Conservation (phyloP, 2,113 vertebrate genomes). For the Odontesthes bonariensis region DNA sequence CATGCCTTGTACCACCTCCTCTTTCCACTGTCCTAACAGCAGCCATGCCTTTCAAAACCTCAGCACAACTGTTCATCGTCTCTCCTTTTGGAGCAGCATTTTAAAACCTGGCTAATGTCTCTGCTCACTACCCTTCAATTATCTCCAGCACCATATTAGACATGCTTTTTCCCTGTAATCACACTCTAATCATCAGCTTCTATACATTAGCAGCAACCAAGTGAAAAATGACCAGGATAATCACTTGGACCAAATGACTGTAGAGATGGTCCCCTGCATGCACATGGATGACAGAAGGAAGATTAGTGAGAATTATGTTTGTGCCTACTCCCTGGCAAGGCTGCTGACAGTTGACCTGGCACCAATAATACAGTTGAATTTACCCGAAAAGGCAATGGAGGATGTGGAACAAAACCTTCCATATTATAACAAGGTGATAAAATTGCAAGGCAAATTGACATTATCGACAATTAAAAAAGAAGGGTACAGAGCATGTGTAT, state of each 20-base stretch:
- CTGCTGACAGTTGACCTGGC: conserved; percentile 73
- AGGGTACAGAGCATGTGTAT: conserved; percentile 1
- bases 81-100: conserved; percentile 54
- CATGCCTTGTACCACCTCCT: conserved; percentile 4
- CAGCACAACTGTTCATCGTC: conserved; percentile 44
- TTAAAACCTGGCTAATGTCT: conserved; percentile 69
- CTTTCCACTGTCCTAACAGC: conserved; percentile 25
- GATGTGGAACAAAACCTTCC: conserved; percentile 46
- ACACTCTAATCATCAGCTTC: conserved; percentile 76
- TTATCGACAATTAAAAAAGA: conserved; percentile 11
- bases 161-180: conserved; percentile 79
- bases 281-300: conserved; percentile 78
- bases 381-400: conserved; percentile 40
- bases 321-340: conserved; percentile 74
- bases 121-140: conserved; percentile 75
- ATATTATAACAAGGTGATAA: conserved; percentile 45
- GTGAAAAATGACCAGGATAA: conserved; percentile 80
- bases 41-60: conserved; percentile 53
- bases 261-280: conserved; percentile 72
- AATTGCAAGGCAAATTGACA: conserved; percentile 33
- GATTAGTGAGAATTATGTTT: conserved; percentile 82
- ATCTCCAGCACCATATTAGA: conserved; percentile 76
- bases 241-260: conserved; percentile 78
- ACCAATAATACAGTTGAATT: conserved; percentile 62
- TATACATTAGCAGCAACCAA: conserved; percentile 80